These are phyloP conservation scores for Colistium nudipinnis DNA, from an alignment of 2,113 vertebrate species.

Conservation along the genomic window DNA sequence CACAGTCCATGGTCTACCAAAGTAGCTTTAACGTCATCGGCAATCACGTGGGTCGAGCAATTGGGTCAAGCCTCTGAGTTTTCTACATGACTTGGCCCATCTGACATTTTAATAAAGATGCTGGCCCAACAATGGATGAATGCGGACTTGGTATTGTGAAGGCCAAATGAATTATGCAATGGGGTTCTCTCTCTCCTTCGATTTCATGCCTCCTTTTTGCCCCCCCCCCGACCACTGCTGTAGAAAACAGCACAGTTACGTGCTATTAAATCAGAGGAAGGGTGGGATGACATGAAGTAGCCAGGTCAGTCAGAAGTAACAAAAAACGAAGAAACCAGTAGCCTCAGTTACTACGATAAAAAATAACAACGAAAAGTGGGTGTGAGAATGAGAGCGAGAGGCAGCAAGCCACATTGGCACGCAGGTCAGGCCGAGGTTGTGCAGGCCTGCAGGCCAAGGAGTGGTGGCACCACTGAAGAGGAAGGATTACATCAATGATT, in stretches of 20 bases:
- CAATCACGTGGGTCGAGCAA: conserved; percentile 30
- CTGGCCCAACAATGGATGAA: conserved; percentile 21
- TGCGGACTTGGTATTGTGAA: conserved; percentile 25
- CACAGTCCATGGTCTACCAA: conserved; percentile 20
- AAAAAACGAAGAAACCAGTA: neutral
- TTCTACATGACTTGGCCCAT: conserved; percentile 61
- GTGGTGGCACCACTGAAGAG: conserved; percentile 48
- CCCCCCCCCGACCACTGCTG: conserved; percentile 14
- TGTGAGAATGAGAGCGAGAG: conserved; percentile 8
- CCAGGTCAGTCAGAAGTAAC: neutral
- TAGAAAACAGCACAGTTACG: neutral
- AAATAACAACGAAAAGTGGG: conserved; percentile 14
- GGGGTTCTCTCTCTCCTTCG: conserved; percentile 1
- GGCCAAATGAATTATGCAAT: conserved; percentile 58
- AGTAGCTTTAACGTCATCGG: conserved; percentile 16
- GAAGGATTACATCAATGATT: conserved; percentile 54
- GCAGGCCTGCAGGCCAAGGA: conserved; percentile 53
- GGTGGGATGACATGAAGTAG: neutral
- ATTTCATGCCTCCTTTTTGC: conserved; percentile 23
- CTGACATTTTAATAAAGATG: conserved; percentile 54
- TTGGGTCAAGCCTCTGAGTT: conserved; percentile 45
- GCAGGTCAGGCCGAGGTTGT: conserved; percentile 38
- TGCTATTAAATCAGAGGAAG: neutral
- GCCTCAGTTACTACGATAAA: neutral
- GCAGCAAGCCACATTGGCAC: conserved; percentile 5